Percentiles rank a stretch among this genome's conserved stretches.
Evolutionary conservation across 1,140 invertebrate species (phyloP).

Genomic region (Drosophila willistoni): DNA sequence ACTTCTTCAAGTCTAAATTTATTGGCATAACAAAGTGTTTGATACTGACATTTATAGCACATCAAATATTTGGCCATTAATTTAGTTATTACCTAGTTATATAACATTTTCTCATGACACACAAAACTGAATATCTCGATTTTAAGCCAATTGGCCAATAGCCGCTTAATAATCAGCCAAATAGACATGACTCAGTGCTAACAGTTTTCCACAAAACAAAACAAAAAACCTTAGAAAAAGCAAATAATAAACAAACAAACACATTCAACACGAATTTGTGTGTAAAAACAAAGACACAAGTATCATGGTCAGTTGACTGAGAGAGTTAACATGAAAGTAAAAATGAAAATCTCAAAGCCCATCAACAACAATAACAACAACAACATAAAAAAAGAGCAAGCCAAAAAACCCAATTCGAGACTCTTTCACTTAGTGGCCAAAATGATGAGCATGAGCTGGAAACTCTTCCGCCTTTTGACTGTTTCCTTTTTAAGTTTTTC

Average conservation of each 20-base stretch:
- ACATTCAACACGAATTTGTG: background rate
- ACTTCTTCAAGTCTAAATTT: background rate
- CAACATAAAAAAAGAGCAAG: constrained; percentile 14
- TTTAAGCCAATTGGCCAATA: constrained; percentile 39
- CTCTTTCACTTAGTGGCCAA: constrained; percentile 60
- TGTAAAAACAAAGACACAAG: constrained; percentile 16
- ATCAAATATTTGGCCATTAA: constrained; percentile 1
- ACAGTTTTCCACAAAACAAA: constrained; percentile 32
- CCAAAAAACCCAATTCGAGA: constrained; percentile 26
- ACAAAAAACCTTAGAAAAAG: constrained; percentile 48
- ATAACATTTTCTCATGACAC: constrained; percentile 22
- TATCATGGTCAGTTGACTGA: constrained; percentile 3
- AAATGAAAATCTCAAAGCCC: too few relatives aligned
- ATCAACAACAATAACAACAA: background rate
- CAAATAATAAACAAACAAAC: constrained; percentile 15
- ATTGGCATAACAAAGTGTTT: background rate
- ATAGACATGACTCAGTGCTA: constrained; percentile 45
- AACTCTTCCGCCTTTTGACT: constrained; percentile 58
- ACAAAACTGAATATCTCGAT: constrained; percentile 38
- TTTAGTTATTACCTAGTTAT: constrained; percentile 3
- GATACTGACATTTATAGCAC: background rate
- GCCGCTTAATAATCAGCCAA: constrained; percentile 33
- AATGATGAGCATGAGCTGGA: constrained; percentile 50
- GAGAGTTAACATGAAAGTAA: background rate
- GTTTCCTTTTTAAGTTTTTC: constrained; percentile 62